A percentile compares a stretch with the other conserved stretches of the same genome.
Conservation (phyloP, 2,113 vertebrate genomes). For the Numenius arquata region DNA sequence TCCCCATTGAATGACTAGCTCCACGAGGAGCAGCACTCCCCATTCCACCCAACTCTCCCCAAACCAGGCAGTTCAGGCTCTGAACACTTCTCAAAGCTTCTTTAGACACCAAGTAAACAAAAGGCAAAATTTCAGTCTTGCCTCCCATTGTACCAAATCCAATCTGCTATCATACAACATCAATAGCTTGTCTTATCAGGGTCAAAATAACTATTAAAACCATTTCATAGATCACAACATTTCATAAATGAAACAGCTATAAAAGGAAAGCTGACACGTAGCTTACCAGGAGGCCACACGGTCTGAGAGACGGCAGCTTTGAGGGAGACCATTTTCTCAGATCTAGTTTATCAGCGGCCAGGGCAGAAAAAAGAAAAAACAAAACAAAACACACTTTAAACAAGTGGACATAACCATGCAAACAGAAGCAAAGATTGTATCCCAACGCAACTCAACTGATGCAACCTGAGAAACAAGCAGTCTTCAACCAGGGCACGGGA, state of each 20-base stretch:
- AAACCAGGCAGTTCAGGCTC: background rate
- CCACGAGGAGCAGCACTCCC: background rate
- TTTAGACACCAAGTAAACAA: background rate
- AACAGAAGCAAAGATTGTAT: background rate
- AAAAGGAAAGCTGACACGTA: background rate
- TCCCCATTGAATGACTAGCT: background rate
- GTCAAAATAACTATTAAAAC: background rate
- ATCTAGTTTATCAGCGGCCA: background rate
- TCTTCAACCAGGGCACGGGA: background rate
- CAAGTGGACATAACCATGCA: background rate
- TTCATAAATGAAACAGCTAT: background rate
- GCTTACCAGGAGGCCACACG: background rate
- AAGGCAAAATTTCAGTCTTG: background rate
- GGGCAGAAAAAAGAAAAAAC: background rate
- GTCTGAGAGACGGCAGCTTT: background rate
- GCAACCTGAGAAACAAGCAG: background rate
- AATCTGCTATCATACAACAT: background rate
- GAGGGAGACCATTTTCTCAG: background rate
- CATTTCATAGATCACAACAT: background rate
- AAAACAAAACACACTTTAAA: background rate
- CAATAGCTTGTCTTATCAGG: background rate
- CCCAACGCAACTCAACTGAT: fast-evolving
- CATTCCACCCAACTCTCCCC: background rate
- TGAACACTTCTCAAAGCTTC: background rate
- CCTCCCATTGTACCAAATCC: background rate